Evolutionary conservation across 2,797 vertebrate genomes (phyloP), one percentile per base, ranked within the genome.

Genomic region (Sphenopsis melanotis): DNA sequence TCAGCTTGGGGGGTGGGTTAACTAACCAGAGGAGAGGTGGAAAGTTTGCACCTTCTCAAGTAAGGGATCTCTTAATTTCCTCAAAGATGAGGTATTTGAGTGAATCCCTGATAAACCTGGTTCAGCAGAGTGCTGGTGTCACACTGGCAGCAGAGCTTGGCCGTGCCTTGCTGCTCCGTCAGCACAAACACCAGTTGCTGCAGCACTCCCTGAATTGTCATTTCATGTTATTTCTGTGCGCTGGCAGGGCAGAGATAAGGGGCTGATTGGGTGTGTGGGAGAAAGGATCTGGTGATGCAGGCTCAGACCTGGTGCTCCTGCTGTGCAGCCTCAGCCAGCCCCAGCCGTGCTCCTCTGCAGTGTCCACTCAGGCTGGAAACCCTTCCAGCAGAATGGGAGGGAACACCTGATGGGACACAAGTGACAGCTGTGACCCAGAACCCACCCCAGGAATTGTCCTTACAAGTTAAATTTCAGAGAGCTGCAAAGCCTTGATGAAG

Each of bases 51-150:
- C 21, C 37, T 93, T 59, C 42, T 69, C 11, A 41, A 86, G 59
- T 39, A 34, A 34, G 9, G 20, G 22, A 41, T 88, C 21, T 9
- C 32, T 59, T 77, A 4, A 63, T 87, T 92, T 76, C 61, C 63
- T 76, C 23, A 39, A 19, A 85, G 39, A 68, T 47, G 37, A 92
- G 49, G 17, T 16, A 90, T 61, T 44, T 12, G 44, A 53, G 46
- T 12, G 30, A 34, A 52, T 55, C 71, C 36, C 49, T 16, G 19
- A 15, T 30, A 34, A 80, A 37, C 30, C 26, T 0, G 0, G 1
- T 26, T 57, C 14, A 23, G 22, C 4, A 0, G 1, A 0, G 15
- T 34, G 57, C n/a, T 5, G 0, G 2, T 16, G 11, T 23, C 57
- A 3, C 37, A 6, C 0, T 5, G 36, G 14, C 11, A 12, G 74